Conservation (phyloP, 2,888 invertebrate genomes). For the Macrosoma leucophasiata region DNA sequence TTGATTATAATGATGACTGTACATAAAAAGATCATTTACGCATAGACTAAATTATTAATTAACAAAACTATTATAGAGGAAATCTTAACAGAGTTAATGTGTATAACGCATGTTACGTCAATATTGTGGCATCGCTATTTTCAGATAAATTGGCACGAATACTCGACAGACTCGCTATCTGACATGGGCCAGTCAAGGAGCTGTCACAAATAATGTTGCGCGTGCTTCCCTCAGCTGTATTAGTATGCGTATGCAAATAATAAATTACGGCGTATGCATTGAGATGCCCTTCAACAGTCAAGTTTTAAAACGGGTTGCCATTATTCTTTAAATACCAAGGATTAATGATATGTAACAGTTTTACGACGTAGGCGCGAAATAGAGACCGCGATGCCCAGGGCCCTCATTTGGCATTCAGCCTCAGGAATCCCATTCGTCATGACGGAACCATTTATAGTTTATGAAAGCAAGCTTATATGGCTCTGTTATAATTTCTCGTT, state of each 20-base stretch:
- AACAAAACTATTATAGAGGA: too few relatives aligned
- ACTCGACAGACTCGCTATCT: slow-evolving; percentile 43
- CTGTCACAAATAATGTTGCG: slow-evolving; percentile 46
- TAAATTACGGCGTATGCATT: slow-evolving; percentile 13
- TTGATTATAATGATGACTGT: too few relatives aligned
- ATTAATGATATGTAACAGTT: slow-evolving; percentile 12
- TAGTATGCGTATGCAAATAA: slow-evolving; percentile 21
- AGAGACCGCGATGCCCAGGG: slow-evolving; percentile 16
- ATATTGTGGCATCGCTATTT: slow-evolving; percentile 25
- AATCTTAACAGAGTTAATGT: too few relatives aligned
- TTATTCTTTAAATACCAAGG: slow-evolving; percentile 34
- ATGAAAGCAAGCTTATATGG: slow-evolving; percentile 21
- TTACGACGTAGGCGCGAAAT: slow-evolving; percentile 12
- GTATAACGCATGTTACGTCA: slow-evolving; percentile 19
- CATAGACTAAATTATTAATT: too few relatives aligned
- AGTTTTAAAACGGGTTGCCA: slow-evolving; percentile 33
- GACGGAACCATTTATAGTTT: slow-evolving; percentile 23
- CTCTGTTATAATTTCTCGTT: too few relatives aligned
- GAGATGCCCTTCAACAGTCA: slow-evolving; percentile 35
- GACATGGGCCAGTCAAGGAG: slow-evolving; percentile 43
- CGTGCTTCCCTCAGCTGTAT: slow-evolving; percentile 24
- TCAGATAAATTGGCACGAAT: slow-evolving; percentile 48
- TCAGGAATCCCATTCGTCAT: slow-evolving; percentile 15
- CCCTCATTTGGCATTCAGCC: slow-evolving; percentile 16
- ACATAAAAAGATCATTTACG: too few relatives aligned